Percentiles rank a stretch among this genome's conserved stretches.
phyloP scores from a whole-genome alignment of 2,888 invertebrate genomes.

The Diarsia rubi region DNA sequence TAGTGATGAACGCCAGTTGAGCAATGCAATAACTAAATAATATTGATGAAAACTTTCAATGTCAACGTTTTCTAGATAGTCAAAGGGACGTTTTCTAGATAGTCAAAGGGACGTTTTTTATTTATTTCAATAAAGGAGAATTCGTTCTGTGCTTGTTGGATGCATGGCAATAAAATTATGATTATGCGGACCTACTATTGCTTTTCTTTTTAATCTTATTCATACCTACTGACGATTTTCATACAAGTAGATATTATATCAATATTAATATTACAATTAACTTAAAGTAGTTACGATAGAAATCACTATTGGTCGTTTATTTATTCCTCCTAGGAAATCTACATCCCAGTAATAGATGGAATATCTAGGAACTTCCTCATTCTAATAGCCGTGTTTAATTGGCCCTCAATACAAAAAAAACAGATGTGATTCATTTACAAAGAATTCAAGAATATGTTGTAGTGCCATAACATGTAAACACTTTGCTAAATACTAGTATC shows the following conservation, averaged over 20 bases:
- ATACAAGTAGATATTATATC: not conserved
- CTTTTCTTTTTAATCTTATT: not conserved
- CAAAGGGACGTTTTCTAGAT: not conserved
- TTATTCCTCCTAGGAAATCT: conserved; percentile 39
- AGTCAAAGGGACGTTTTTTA: not conserved
- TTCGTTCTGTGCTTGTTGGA: not conserved
- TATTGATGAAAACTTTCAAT: not conserved
- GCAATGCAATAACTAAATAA: not conserved
- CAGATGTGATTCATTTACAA: not conserved
- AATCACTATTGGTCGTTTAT: conserved; percentile 6
- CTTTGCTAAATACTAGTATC: not conserved
- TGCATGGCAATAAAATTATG: too few relatives aligned
- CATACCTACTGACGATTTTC: not conserved
- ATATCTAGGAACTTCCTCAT: conserved; percentile 36
- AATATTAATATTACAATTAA: conserved; percentile 25
- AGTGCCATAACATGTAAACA: not conserved
- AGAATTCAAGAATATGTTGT: conserved; percentile 4
- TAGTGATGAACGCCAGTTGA: not conserved
- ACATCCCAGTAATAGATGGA: conserved; percentile 5
- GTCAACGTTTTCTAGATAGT: not conserved
- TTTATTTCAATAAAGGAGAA: not conserved
- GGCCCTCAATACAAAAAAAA: not conserved
- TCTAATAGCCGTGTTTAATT: conserved; percentile 6
- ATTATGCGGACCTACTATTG: not conserved
- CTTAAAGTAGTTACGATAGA: not conserved